phyloP scores from a whole-genome alignment of 2,113 vertebrate species.

The Equus quagga region DNA sequence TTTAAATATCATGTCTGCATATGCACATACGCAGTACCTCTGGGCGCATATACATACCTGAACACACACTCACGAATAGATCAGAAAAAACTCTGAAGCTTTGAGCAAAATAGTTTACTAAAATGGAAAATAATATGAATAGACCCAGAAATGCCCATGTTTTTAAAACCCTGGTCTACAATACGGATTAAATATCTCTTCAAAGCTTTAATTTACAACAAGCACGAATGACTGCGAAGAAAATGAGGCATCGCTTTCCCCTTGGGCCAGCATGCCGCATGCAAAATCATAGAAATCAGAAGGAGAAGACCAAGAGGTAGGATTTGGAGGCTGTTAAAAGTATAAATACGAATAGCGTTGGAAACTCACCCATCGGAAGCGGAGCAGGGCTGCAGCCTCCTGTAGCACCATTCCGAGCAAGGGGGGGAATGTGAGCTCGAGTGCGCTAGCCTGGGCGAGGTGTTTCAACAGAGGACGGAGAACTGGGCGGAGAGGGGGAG shows the following conservation, averaged over 20 bases:
- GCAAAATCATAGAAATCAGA: slow-evolving; percentile 24
- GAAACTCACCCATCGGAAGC: slow-evolving; percentile 87
- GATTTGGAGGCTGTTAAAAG: slow-evolving; percentile 60
- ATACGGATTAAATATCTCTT: not conserved
- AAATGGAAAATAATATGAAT: slow-evolving; percentile 68
- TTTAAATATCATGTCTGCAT: not conserved
- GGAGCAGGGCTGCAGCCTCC: slow-evolving; percentile 81
- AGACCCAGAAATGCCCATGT: slow-evolving; percentile 61
- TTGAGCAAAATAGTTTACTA: slow-evolving; percentile 76
- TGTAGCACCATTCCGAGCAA: slow-evolving; percentile 67
- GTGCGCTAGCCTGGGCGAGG: slow-evolving; percentile 68
- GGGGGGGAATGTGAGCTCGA: slow-evolving; percentile 49
- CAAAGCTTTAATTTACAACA: not conserved
- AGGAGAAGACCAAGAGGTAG: slow-evolving; percentile 9
- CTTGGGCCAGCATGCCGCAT: slow-evolving; percentile 48
- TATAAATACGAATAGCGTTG: slow-evolving; percentile 72
- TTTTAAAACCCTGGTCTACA: not conserved
- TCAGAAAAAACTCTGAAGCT: slow-evolving; percentile 83
- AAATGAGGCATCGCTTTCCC: slow-evolving; percentile 24
- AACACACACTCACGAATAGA: slow-evolving; percentile 58
- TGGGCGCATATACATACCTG: slow-evolving; percentile 67
- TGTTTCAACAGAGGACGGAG: slow-evolving; percentile 63
- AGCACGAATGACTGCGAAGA: slow-evolving; percentile 25
- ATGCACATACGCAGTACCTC: not conserved
- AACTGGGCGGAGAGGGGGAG: slow-evolving; percentile 63